Percentiles rank a stretch among this genome's conserved stretches.
phyloP scores from a whole-genome alignment of 1,140 invertebrate genomes.

The Scaptomyza montana region DNA sequence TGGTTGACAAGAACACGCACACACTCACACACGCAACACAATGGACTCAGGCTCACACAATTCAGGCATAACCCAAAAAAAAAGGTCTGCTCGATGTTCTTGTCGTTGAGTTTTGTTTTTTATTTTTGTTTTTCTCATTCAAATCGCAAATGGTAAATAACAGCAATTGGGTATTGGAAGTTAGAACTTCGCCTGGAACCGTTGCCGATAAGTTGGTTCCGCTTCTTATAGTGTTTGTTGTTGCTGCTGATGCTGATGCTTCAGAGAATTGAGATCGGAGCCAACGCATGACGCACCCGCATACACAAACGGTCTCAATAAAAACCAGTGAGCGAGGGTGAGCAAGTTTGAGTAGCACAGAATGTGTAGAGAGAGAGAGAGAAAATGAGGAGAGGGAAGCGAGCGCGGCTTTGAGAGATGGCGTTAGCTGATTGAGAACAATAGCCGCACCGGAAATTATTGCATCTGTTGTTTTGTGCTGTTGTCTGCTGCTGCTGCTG shows the following conservation, averaged over 20 bases:
- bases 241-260: background rate
- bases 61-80: slow-evolving; percentile 26
- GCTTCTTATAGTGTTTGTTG: slow-evolving; percentile 5
- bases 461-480: slow-evolving; percentile 75
- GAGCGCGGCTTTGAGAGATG: slow-evolving; percentile 50
- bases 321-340: slow-evolving; percentile 2
- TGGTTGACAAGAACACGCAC: slow-evolving; percentile 17
- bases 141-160: slow-evolving; percentile 42
- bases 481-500: slow-evolving; percentile 24
- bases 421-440: slow-evolving; percentile 79
- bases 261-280: slow-evolving; percentile 29
- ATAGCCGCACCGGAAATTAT: slow-evolving; percentile 76
- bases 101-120: slow-evolving; percentile 22
- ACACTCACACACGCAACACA: slow-evolving; percentile 12
- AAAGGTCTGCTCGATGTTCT: slow-evolving; percentile 30
- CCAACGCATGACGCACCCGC: slow-evolving; percentile 57
- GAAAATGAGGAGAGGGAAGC: slow-evolving; percentile 10
- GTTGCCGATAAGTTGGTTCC: slow-evolving; percentile 24
- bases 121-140: slow-evolving; percentile 24
- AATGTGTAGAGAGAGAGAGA: background rate
- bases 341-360: background rate
- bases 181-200: slow-evolving; percentile 25
- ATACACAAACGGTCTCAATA: slow-evolving; percentile 24
- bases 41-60: slow-evolving; percentile 22
- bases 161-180: slow-evolving; percentile 39